A percentile compares a stretch with the other conserved stretches of the same genome.
Evolutionary conservation across 2,888 invertebrate species (phyloP).

Genomic region (Plagodis pulveraria): DNA sequence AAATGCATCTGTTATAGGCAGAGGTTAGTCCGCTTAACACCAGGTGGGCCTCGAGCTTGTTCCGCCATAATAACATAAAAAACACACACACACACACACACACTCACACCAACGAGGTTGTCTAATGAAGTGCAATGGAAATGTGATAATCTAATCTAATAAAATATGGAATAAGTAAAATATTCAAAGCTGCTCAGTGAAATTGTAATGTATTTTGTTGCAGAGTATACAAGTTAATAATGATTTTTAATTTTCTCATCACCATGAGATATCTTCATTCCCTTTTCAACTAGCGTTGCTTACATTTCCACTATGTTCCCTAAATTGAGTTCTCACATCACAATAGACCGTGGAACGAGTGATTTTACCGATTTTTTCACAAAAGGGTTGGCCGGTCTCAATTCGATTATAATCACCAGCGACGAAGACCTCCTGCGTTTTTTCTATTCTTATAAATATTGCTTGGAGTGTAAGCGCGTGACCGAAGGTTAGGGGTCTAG

Average conservation of each 20-base stretch:
- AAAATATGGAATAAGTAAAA: no score
- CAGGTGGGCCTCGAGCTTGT: no score
- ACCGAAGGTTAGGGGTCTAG: constrained; percentile 65
- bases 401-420: constrained; percentile 76
- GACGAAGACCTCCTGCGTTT: constrained; percentile 47
- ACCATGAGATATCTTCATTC: constrained; percentile 72
- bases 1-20: no score
- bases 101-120: no score
- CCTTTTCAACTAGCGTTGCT: constrained; percentile 66
- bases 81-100: no score
- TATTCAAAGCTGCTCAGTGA: neutral
- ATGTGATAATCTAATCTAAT: no score
- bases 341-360: constrained; percentile 75
- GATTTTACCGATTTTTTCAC: constrained; percentile 79
- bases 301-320: constrained; percentile 63
- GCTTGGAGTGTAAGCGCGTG: constrained; percentile 6
- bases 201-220: neutral
- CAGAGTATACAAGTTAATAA: constrained; percentile 2
- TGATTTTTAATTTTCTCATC: constrained; percentile 32
- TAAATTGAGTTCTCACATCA: constrained; percentile 84
- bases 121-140: no score
- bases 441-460: constrained; percentile 36
- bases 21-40: no score
- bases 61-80: no score
- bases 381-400: constrained; percentile 83